Evolutionary conservation across 1,140 invertebrate genomes (phyloP).

Genomic region (Papilio dardanus): DNA sequence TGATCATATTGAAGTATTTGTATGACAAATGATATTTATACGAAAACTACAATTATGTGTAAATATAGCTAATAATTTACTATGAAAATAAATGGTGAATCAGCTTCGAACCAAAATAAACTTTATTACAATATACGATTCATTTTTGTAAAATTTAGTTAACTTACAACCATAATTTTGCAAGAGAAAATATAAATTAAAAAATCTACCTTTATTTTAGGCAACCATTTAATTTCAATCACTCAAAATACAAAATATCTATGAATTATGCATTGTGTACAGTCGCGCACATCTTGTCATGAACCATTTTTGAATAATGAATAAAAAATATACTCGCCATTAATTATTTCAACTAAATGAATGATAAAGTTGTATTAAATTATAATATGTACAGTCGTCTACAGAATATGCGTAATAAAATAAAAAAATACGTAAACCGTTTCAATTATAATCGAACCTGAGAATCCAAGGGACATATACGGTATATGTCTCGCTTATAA

Average conservation of each 20-base stretch:
- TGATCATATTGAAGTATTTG: constrained; percentile 23
- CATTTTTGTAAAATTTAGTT: constrained; percentile 14
- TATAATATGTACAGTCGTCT: neutral
- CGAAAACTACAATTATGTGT: constrained; percentile 19
- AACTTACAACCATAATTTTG: neutral
- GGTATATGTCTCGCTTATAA: too few relatives aligned
- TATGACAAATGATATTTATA: constrained; percentile 26
- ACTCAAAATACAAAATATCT: neutral
- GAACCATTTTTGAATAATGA: neutral
- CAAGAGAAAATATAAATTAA: neutral
- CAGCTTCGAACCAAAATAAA: constrained; percentile 23
- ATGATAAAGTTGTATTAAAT: neutral
- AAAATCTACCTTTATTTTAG: too few relatives aligned
- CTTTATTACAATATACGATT: constrained; percentile 19
- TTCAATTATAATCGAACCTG: too few relatives aligned
- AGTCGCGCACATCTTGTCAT: neutral
- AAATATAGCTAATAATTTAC: neutral
- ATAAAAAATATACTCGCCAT: neutral
- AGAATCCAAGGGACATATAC: too few relatives aligned
- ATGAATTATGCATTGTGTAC: neutral
- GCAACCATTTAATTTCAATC: neutral
- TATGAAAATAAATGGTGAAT: neutral
- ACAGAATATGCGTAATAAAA: neutral
- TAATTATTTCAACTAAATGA: neutral
- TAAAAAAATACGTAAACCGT: neutral